phyloP scores from a whole-genome alignment of 2,113 vertebrate genomes.

The mouse (Mus musculus) region DNA sequence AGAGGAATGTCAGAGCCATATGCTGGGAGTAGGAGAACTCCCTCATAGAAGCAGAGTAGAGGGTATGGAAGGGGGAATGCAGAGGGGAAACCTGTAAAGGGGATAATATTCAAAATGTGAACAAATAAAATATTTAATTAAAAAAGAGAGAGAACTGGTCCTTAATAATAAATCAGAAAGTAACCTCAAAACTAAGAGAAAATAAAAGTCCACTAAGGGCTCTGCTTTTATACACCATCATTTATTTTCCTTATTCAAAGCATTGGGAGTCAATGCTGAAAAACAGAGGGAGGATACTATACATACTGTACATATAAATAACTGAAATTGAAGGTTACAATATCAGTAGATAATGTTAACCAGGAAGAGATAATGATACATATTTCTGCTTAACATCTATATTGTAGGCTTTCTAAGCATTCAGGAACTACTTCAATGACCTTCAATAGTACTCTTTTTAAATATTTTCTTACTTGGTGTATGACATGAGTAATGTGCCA shows the following conservation, averaged over 20 bases:
- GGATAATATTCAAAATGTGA: no score
- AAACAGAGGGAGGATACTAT: neutral
- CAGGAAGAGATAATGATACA: neutral
- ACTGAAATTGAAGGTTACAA: neutral
- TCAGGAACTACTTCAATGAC: neutral
- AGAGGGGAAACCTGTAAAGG: no score
- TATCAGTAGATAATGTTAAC: slow-evolving; percentile 6
- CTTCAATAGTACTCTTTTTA: neutral
- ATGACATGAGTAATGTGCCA: neutral
- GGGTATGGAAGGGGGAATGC: no score
- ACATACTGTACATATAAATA: neutral
- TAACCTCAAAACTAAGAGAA: neutral
- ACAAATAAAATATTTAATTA: no score
- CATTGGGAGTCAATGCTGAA: neutral
- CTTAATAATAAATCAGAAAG: neutral
- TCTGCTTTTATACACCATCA: neutral
- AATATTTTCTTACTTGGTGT: neutral
- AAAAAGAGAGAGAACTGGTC: neutral
- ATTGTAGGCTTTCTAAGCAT: neutral
- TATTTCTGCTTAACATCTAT: neutral
- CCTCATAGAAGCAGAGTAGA: no score
- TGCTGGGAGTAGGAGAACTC: no score
- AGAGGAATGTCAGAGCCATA: no score
- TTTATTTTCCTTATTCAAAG: neutral
- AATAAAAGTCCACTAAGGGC: neutral